These are phyloP conservation scores for Esperia sulphurella DNA, from an alignment of 2,888 invertebrate species.

Conservation along the genomic window DNA sequence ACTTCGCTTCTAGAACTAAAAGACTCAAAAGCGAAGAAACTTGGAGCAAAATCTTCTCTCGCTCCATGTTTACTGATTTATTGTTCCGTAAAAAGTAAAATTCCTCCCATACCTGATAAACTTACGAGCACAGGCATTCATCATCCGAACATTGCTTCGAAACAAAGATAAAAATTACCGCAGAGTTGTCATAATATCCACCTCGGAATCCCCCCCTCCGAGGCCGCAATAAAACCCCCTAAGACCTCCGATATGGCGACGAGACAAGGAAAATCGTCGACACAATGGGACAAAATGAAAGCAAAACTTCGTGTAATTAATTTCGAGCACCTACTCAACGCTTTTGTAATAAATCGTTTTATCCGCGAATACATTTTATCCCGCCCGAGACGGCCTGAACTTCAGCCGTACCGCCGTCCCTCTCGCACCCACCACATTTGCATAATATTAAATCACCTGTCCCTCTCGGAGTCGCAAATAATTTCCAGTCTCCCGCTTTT, in stretches of 20 bases:
- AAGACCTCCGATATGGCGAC: slow-evolving; percentile 43
- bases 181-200: slow-evolving; percentile 45
- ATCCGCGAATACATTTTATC: slow-evolving; percentile 73
- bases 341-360: slow-evolving; percentile 79
- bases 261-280: slow-evolving; percentile 48
- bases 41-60: neutral
- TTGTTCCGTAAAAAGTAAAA: neutral
- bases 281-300: slow-evolving; percentile 61
- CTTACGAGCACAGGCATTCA: slow-evolving; percentile 2
- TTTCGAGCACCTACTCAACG: slow-evolving; percentile 75
- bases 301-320: slow-evolving; percentile 72
- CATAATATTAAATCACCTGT: slow-evolving; percentile 71
- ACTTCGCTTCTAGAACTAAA: too few species aligned
- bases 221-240: slow-evolving; percentile 31
- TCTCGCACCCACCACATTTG: slow-evolving; percentile 51
- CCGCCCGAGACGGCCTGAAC: slow-evolving; percentile 50
- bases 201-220: slow-evolving; percentile 29
- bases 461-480: slow-evolving; percentile 72
- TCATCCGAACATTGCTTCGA: slow-evolving; percentile 4
- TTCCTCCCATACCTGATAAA: neutral
- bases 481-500: slow-evolving; percentile 74
- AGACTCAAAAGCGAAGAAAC: neutral
- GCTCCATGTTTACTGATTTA: neutral
- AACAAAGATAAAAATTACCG: slow-evolving; percentile 36
- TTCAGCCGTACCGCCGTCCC: slow-evolving; percentile 47